These are phyloP conservation scores for Oceanodroma tethys DNA, from an alignment of 2,113 vertebrate species.

Conservation along the genomic window DNA sequence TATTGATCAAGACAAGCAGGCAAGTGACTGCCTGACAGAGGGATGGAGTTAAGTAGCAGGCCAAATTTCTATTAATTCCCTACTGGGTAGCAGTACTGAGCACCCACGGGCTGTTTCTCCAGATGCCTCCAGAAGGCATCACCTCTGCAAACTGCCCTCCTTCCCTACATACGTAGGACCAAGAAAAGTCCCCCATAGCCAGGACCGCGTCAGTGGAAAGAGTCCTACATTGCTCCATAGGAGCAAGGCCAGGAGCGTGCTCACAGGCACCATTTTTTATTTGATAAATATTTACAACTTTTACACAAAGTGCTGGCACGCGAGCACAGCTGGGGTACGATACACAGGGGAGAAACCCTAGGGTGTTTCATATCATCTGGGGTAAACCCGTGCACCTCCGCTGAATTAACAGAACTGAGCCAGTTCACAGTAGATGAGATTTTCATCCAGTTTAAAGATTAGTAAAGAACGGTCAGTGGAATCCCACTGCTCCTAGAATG, in stretches of 20 bases:
- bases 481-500: not conserved
- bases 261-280: not conserved
- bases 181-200: not conserved
- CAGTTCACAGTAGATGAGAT: not conserved
- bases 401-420: too few relatives aligned
- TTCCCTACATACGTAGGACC: rapidly evolving
- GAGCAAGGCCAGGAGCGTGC: not conserved
- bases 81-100: not conserved
- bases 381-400: not conserved
- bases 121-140: too few relatives aligned
- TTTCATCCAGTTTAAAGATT: not conserved
- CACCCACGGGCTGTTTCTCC: not conserved
- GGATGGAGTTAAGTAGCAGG: rapidly evolving
- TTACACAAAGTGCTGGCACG: not conserved
- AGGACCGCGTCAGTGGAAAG: rapidly evolving
- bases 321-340: rapidly evolving
- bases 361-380: rapidly evolving
- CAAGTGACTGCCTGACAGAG: not conserved
- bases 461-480: not conserved
- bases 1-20: not conserved
- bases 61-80: not conserved
- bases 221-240: rapidly evolving
- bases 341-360: not conserved
- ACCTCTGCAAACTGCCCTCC: rapidly evolving
- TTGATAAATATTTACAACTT: not conserved